A percentile compares a stretch with the other conserved stretches of the same genome.
phyloP scores from a whole-genome alignment of 2,113 vertebrate species.

The Ciconia maguari region DNA sequence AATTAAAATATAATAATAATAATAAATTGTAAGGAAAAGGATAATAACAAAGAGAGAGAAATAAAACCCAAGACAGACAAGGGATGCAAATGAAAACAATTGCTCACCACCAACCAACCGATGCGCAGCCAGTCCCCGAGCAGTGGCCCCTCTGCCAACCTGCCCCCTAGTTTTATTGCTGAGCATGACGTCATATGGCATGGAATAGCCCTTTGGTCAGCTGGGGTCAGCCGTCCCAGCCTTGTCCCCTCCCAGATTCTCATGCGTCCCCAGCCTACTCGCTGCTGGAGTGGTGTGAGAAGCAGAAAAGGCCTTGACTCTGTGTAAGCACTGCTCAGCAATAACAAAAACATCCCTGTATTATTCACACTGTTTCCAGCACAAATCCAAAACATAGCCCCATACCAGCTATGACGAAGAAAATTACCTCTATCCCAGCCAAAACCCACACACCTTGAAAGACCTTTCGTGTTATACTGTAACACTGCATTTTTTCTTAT shows the following conservation, averaged over 20 bases:
- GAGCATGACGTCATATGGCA: fast-evolving
- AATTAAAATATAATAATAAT: not conserved
- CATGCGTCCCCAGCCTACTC: not conserved
- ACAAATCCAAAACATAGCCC: not conserved
- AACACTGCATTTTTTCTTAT: not conserved
- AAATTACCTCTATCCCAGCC: not conserved
- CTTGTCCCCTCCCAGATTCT: not conserved
- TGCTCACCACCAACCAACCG: fast-evolving
- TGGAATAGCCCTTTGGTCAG: not conserved
- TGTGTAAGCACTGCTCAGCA: not conserved
- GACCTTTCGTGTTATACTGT: not conserved
- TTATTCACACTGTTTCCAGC: not conserved
- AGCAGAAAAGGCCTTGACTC: not conserved
- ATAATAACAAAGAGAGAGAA: not conserved
- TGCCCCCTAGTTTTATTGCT: not conserved
- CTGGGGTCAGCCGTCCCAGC: not conserved
- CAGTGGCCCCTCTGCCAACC: fast-evolving
- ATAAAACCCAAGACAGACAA: not conserved
- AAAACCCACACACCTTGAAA: not conserved
- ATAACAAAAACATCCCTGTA: not conserved
- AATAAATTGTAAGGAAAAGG: not conserved
- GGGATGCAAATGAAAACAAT: not conserved
- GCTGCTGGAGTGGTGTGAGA: not conserved
- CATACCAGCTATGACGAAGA: not conserved
- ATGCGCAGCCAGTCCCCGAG: not conserved